A percentile compares a stretch with the other conserved stretches of the same genome.
These are phyloP conservation scores for Trematomus bernacchii DNA, from an alignment of 2,797 vertebrate species.

Conservation along the genomic window DNA sequence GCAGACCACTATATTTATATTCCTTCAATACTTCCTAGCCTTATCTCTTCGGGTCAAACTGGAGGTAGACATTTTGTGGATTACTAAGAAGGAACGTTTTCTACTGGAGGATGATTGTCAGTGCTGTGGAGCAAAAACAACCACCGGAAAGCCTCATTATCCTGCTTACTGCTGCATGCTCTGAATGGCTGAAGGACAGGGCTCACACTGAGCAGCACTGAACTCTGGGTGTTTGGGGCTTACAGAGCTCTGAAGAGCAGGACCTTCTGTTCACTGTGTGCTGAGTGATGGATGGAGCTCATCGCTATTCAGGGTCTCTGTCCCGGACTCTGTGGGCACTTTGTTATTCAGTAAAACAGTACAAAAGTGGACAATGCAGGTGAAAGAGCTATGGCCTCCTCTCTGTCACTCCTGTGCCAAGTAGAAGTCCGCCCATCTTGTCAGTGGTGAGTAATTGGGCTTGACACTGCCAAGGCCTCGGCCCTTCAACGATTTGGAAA, in stretches of 20 bases:
- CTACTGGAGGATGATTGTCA: conserved; percentile 55
- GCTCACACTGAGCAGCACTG: conserved; percentile 39
- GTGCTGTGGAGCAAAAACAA: conserved; percentile 44
- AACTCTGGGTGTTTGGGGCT: conserved; percentile 47
- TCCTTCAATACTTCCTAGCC: not conserved
- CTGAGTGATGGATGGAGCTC: conserved; percentile 69
- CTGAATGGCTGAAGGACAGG: conserved; percentile 38
- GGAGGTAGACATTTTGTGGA: conserved; percentile 21
- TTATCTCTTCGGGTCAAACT: conserved; percentile 6
- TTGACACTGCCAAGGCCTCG: conserved; percentile 42
- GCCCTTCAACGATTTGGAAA: conserved; percentile 17
- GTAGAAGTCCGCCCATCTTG: conserved; percentile 49
- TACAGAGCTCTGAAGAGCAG: conserved; percentile 46
- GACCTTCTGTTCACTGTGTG: conserved; percentile 52
- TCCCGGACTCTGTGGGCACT: conserved; percentile 32
- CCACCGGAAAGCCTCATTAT: conserved; percentile 60
- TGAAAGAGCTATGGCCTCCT: conserved; percentile 39
- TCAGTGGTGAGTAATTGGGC: conserved; percentile 58
- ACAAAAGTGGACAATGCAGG: conserved; percentile 43
- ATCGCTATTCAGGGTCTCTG: conserved; percentile 66
- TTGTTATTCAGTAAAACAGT: conserved; percentile 37
- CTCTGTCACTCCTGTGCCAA: conserved; percentile 28
- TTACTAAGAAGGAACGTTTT: conserved; percentile 49
- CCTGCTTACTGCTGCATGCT: conserved; percentile 42
- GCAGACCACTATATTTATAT: not conserved